These are phyloP conservation scores for Melinopterus prodromus DNA, from an alignment of 2,888 invertebrate genomes.

Conservation along the genomic window DNA sequence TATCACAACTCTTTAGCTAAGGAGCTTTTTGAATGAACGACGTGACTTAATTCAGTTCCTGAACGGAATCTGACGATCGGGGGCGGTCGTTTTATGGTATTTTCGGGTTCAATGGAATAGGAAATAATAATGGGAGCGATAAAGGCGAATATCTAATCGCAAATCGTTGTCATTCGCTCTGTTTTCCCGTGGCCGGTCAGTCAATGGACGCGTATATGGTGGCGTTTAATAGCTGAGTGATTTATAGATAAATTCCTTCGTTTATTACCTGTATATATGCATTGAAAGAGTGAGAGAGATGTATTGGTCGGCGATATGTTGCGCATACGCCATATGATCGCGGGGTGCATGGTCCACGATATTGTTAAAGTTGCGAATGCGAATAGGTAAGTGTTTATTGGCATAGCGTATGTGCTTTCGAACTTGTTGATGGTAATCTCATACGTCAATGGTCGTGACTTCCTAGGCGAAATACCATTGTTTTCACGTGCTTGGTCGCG, in stretches of 20 bases:
- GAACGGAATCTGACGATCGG: background rate
- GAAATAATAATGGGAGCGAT: background rate
- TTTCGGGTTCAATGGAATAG: background rate
- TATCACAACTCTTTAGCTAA: background rate
- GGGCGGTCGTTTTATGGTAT: background rate
- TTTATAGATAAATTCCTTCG: background rate
- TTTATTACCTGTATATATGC: background rate
- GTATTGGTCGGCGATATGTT: background rate
- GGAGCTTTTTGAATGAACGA: background rate
- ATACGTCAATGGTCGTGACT: background rate
- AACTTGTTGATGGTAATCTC: background rate
- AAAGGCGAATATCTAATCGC: background rate
- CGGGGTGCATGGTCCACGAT: background rate
- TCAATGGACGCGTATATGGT: conserved; percentile 4
- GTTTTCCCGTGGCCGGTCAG: background rate
- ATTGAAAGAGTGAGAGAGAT: background rate
- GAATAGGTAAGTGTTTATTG: background rate
- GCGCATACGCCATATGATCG: background rate
- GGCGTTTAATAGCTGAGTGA: background rate
- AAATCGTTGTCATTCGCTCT: background rate
- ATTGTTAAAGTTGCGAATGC: background rate
- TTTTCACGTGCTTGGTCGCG: background rate
- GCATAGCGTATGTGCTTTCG: background rate
- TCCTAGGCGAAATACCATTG: background rate
- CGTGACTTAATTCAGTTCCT: background rate